phyloP scores from a whole-genome alignment of 2,113 vertebrate genomes.

The Thinocorus orbignyianus region DNA sequence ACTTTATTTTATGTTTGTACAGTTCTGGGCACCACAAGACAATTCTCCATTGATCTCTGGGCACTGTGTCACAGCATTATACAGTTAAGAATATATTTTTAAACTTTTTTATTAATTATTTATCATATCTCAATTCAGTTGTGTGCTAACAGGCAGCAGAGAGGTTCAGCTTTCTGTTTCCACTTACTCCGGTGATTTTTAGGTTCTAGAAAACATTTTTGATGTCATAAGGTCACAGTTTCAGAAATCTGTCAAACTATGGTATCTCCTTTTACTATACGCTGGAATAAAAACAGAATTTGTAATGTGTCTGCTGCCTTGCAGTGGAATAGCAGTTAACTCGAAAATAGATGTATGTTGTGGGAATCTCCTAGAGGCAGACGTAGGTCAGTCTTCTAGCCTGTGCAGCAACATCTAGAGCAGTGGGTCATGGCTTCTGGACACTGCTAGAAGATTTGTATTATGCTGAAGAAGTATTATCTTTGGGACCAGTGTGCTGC shows the following conservation, averaged over 20 bases:
- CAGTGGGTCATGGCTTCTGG: background rate
- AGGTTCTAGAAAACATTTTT: background rate
- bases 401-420: background rate
- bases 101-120: background rate
- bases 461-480: background rate
- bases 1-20: constrained; percentile 2
- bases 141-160: background rate
- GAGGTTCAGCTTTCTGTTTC: background rate
- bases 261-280: background rate
- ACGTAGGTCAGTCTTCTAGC: rapidly evolving
- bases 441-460: rapidly evolving
- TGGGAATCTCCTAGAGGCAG: background rate
- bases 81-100: background rate
- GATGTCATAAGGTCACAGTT: background rate
- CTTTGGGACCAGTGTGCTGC: background rate
- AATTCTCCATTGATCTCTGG: background rate
- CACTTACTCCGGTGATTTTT: background rate
- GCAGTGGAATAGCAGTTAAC: background rate
- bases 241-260: background rate
- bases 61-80: background rate
- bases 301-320: background rate
- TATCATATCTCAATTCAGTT: background rate
- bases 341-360: background rate
- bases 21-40: background rate
- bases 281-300: background rate